Evolutionary conservation across 2,797 vertebrate genomes (phyloP).

Genomic region (Micropoecilia bifurca): DNA sequence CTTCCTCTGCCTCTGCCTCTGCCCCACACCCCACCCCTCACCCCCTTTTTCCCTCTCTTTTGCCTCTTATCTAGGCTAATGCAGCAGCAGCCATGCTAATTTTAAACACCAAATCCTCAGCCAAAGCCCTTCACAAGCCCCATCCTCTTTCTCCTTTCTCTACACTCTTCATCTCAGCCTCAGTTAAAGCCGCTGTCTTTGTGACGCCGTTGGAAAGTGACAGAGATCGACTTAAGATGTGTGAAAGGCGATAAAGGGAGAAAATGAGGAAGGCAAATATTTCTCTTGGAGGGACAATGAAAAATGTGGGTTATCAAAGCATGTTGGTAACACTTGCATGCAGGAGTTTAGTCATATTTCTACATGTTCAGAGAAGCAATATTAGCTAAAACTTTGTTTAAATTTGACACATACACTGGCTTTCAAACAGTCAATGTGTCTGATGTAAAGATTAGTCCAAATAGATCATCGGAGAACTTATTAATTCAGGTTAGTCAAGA

Average conservation of each 20-base stretch:
- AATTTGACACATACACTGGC: neutral
- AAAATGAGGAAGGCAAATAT: constrained; percentile 11
- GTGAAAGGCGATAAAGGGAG: constrained; percentile 15
- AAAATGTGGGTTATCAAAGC: constrained; percentile 3
- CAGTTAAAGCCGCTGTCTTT: constrained; percentile 45
- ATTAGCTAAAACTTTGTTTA: neutral
- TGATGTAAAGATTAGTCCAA: neutral
- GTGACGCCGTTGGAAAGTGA: constrained; percentile 27
- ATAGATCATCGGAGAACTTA: neutral
- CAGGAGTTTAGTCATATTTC: neutral
- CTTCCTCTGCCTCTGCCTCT: constrained; percentile 34
- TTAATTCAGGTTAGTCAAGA: neutral
- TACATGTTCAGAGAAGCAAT: neutral
- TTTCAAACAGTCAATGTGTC: neutral
- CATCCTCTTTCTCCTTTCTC: constrained; percentile 52
- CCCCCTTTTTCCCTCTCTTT: constrained; percentile 48
- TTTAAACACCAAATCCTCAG: constrained; percentile 78
- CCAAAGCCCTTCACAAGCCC: constrained; percentile 67
- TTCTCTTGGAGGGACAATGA: constrained; percentile 63
- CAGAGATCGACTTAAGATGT: neutral
- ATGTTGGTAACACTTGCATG: neutral
- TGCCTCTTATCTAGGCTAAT: constrained; percentile 80
- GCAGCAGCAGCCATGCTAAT: constrained; percentile 76
- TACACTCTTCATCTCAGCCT: constrained; percentile 55
- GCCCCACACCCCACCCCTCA: constrained; percentile 14